Evolutionary conservation across 2,888 invertebrate species (phyloP).

Genomic region (Cartodere bifasciata): DNA sequence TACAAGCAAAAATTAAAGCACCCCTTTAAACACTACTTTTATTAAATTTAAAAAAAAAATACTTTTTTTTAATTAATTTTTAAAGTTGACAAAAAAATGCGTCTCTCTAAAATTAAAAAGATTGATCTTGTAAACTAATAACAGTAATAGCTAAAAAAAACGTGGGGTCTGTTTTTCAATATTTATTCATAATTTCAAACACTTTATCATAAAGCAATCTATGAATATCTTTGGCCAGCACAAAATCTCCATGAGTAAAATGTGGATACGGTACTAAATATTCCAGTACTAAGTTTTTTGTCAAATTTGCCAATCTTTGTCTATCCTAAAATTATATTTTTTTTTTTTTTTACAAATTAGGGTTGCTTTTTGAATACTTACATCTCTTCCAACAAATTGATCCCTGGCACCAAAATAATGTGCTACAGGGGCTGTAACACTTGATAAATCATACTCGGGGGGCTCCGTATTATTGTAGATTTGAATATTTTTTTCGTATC

Average conservation of each 20-base stretch:
- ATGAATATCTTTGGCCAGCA: conserved; percentile 4
- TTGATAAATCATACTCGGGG: conserved; percentile 7
- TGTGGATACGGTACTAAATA: conserved; percentile 3
- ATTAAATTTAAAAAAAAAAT: too few species aligned
- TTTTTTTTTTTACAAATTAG: background rate
- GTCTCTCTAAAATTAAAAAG: too few species aligned
- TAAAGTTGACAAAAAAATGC: too few species aligned
- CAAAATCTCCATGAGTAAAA: conserved; percentile 9
- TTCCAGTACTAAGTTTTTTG: conserved; percentile 6
- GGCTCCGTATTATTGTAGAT: conserved; percentile 4
- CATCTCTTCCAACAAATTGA: conserved; percentile 5
- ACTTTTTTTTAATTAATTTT: too few species aligned
- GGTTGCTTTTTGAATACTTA: background rate
- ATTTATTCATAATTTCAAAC: conserved; percentile 4
- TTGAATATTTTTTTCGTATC: conserved; percentile 4
- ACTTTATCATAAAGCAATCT: conserved; percentile 7
- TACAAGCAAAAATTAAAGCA: too few species aligned
- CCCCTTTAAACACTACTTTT: too few species aligned
- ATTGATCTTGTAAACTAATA: too few species aligned
- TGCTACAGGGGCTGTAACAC: conserved; percentile 6
- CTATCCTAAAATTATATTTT: background rate
- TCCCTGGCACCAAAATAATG: conserved; percentile 8
- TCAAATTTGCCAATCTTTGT: background rate
- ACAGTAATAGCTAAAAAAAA: too few species aligned
- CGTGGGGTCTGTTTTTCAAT: too few species aligned